Evolutionary conservation across 2,888 invertebrate species (phyloP).

Genomic region (Latrodectus elegans): DNA sequence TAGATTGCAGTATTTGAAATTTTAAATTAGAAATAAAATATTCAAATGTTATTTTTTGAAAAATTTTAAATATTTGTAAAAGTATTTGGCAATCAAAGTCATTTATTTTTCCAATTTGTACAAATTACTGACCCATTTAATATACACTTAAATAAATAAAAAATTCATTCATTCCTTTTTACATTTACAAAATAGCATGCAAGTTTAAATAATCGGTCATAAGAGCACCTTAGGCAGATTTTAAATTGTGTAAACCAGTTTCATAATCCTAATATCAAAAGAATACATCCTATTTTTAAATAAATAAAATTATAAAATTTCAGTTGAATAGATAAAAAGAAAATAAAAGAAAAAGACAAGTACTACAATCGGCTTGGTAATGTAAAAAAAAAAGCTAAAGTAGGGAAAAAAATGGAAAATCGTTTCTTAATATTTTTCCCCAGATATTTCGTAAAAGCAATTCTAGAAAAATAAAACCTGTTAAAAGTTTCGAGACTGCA

Average conservation of each 20-base stretch:
- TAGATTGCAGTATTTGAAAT: background rate
- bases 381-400: background rate
- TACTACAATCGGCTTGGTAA: background rate
- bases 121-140: too few species aligned
- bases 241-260: too few species aligned
- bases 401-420: background rate
- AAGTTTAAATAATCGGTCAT: too few species aligned
- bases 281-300: too few species aligned
- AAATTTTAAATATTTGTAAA: background rate
- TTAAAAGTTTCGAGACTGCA: background rate
- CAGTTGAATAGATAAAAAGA: background rate
- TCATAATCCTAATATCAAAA: too few species aligned
- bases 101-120: too few species aligned
- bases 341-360: background rate
- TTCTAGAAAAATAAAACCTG: conserved; percentile 11
- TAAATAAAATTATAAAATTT: too few species aligned
- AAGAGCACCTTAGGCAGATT: too few species aligned
- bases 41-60: background rate
- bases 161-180: too few species aligned
- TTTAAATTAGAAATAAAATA: background rate
- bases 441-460: background rate
- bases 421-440: background rate
- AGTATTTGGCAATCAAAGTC: too few species aligned
- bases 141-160: too few species aligned
- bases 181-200: too few species aligned